Evolutionary conservation across 2,888 invertebrate species (phyloP).

Genomic region (Polydrusus pterygomalis): DNA sequence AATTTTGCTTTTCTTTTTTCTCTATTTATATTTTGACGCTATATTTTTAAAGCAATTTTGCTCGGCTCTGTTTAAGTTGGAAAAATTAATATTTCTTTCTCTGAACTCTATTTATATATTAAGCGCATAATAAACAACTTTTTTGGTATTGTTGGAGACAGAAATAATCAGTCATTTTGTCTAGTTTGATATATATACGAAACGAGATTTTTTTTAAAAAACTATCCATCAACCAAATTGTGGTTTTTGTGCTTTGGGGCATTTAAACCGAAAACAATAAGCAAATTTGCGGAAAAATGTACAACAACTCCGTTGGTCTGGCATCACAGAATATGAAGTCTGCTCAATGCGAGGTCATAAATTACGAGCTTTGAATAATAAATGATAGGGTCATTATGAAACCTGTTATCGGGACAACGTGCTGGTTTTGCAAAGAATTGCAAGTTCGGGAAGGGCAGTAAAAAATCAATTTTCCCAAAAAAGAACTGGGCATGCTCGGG

Average conservation of each 20-base stretch:
- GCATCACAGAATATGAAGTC: conserved; percentile 55
- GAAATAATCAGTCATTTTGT: conserved; percentile 7
- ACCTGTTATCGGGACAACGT: conserved; percentile 65
- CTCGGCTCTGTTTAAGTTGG: too few relatives aligned
- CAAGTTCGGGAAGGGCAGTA: conserved; percentile 67
- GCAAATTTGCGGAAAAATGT: conserved; percentile 57
- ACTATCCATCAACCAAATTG: conserved; percentile 48
- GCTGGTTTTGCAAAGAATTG: conserved; percentile 66
- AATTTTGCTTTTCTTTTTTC: too few relatives aligned
- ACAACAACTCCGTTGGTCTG: conserved; percentile 49
- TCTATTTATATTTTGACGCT: too few relatives aligned
- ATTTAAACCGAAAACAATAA: conserved; percentile 52
- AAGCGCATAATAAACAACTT: neutral
- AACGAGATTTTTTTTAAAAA: conserved; percentile 21
- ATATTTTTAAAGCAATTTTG: too few relatives aligned
- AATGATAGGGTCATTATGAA: conserved; percentile 66
- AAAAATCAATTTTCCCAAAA: conserved; percentile 66
- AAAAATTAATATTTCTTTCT: neutral
- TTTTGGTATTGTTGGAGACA: neutral
- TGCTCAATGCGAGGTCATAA: conserved; percentile 63
- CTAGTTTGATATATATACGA: conserved; percentile 9
- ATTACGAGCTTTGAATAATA: conserved; percentile 65
- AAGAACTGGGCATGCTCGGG: conserved; percentile 63
- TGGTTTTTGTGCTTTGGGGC: conserved; percentile 36
- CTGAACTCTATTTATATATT: neutral